These are phyloP conservation scores for Actenoides hombroni DNA, from an alignment of 2,113 vertebrate species.

Conservation along the genomic window DNA sequence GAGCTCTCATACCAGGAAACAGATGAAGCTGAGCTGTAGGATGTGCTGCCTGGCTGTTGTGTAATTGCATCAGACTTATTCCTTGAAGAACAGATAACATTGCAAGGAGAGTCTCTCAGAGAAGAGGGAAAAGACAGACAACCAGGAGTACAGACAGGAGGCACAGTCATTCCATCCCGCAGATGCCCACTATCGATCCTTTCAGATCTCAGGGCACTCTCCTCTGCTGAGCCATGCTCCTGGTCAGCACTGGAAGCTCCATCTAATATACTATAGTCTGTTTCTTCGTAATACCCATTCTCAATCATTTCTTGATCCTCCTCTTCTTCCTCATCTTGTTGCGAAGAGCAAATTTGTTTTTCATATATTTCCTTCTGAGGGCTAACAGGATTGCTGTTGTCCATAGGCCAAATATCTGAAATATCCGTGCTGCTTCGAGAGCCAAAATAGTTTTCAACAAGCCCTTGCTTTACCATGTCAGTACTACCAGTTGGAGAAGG, in stretches of 20 bases:
- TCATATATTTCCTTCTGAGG: constrained; percentile 65
- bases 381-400: constrained; percentile 70
- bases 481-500: constrained; percentile 84
- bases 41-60: constrained; percentile 74
- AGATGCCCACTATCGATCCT: constrained; percentile 62
- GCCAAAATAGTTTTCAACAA: constrained; percentile 97
- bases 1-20: constrained; percentile 89
- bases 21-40: constrained; percentile 67
- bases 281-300: constrained; percentile 95
- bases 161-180: constrained; percentile 55
- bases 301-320: constrained; percentile 92
- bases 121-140: constrained; percentile 79
- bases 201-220: constrained; percentile 60
- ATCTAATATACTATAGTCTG: constrained; percentile 79
- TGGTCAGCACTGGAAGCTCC: constrained; percentile 72
- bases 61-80: constrained; percentile 77
- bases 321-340: constrained; percentile 78
- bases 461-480: constrained; percentile 90
- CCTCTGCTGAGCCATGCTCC: constrained; percentile 47
- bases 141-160: constrained; percentile 76
- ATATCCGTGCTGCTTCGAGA: constrained; percentile 85
- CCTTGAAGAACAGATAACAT: constrained; percentile 69
- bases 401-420: constrained; percentile 83
- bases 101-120: constrained; percentile 78
- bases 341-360: constrained; percentile 70